A percentile compares a stretch with the other conserved stretches of the same genome.
Evolutionary conservation across 2,797 vertebrate species (phyloP).

Genomic region (Thripadectes ignobilis): DNA sequence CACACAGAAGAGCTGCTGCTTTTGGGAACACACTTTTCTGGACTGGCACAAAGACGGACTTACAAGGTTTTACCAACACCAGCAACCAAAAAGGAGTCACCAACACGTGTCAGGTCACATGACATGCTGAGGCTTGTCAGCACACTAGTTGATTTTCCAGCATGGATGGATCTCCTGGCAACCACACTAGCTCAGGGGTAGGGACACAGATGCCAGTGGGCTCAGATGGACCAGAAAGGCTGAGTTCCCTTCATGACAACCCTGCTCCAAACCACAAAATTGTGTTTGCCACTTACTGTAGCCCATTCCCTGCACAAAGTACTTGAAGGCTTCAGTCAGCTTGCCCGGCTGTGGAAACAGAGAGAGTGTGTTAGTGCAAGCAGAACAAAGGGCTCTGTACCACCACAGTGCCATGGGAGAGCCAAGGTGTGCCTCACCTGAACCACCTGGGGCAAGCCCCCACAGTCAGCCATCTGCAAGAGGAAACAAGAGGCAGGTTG

Average conservation of each 20-base stretch:
- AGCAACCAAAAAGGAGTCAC: neutral
- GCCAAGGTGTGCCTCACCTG: slow-evolving; percentile 80
- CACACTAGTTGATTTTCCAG: neutral
- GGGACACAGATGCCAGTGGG: slow-evolving; percentile 10
- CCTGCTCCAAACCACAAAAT: neutral
- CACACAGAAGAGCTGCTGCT: neutral
- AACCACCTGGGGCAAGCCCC: slow-evolving; percentile 92
- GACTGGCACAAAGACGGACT: neutral
- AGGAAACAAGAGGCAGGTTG: slow-evolving; percentile 7
- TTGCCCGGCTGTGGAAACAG: slow-evolving; percentile 87
- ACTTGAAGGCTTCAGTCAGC: slow-evolving; percentile 96
- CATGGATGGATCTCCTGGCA: neutral
- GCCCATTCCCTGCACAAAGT: slow-evolving; percentile 98
- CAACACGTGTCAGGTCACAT: neutral
- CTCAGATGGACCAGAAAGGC: neutral
- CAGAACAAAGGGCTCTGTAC: neutral
- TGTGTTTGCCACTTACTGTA: slow-evolving; percentile 89
- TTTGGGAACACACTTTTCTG: neutral
- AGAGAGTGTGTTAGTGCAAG: neutral
- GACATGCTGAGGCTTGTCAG: neutral
- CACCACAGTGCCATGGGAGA: neutral
- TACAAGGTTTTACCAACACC: neutral
- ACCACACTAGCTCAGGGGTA: neutral
- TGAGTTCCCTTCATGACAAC: neutral
- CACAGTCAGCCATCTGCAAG: slow-evolving; percentile 94